Base-by-base conservation (phyloP, 2,888 invertebrate genomes). In the Rhagonycha fulva region DNA sequence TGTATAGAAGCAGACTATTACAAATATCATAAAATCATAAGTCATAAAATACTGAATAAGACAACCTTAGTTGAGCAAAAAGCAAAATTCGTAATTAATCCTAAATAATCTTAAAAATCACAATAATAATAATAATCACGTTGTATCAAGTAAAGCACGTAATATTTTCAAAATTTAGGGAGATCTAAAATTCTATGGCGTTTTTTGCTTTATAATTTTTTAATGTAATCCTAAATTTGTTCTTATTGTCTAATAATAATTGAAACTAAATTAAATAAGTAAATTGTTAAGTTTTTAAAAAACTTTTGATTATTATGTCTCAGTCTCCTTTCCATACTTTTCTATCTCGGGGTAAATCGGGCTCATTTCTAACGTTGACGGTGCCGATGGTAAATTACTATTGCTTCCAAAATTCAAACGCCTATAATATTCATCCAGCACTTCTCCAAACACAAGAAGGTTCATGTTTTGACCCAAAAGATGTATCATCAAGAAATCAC, bases 401-500 rank as follows among this genome's bases (percentile, higher is more conserved):
- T 94, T 93, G 82, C 94, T 93, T 70, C 93, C 93, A 80, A 93
- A 89, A 82, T 92, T 93, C 72, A 94, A 87, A 79, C 92, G 91
- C 78, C 92, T 90, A 68, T 93, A 92, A n/a, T 95, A 88, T 84
- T 95, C 95, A 81, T 95, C 94, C 83, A 96, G 85, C 79, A 96
- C 92, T 84, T 96, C 95, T 72, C 93, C 93, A 86, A 95, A 96
- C 63, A 94, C 91, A 86, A 94, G 91, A 84, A 95, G 90, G 82
- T 94, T 95, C 90, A 96, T 93, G 87, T 97, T 97, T 88, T 96
- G 96, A 30, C 96, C 95, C 71, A 96, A 89, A 74, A 96, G 89
- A 85, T 96, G 95, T 75, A 97, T 89, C 77, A 96, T 89, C 78
- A 96, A 89, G 88, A 96, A 96, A 86, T 97, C 96, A 28, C 96